These are phyloP conservation scores for Chelonia mydas DNA, from an alignment of 2,797 vertebrate genomes.

Conservation along the genomic window DNA sequence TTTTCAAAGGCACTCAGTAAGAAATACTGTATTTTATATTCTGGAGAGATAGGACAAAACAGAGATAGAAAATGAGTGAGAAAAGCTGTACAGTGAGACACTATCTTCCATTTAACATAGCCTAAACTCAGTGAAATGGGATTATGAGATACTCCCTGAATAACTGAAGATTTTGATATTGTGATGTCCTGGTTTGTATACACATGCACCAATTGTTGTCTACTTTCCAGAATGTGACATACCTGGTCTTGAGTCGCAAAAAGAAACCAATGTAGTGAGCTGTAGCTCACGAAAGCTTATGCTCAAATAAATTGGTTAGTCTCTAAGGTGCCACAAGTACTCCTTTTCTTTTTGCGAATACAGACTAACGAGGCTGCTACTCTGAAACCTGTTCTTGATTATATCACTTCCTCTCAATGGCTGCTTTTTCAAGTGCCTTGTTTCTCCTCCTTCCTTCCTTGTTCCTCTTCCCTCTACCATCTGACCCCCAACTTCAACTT, in stretches of 20 bases:
- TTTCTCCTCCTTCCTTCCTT: neutral
- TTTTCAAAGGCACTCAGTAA: slow-evolving; percentile 10
- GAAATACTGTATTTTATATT: neutral
- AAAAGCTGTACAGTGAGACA: neutral
- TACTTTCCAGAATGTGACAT: neutral
- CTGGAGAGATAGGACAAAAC: neutral
- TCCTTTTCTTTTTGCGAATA: too few species aligned
- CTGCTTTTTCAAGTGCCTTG: neutral
- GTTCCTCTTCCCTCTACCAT: neutral
- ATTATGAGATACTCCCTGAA: neutral
- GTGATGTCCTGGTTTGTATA: neutral
- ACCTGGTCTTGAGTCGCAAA: neutral
- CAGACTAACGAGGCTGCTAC: too few species aligned
- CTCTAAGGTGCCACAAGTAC: too few species aligned
- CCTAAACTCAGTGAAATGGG: neutral
- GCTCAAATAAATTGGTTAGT: too few species aligned
- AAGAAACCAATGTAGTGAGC: too few species aligned
- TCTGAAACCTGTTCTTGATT: neutral
- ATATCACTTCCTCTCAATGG: neutral
- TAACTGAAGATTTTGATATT: neutral
- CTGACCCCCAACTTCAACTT: neutral
- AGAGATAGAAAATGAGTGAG: neutral
- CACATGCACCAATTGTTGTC: neutral
- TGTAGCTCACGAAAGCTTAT: too few species aligned
- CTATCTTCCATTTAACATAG: neutral